Conservation (phyloP, 2,797 vertebrate genomes). For the Characodon lateralis region DNA sequence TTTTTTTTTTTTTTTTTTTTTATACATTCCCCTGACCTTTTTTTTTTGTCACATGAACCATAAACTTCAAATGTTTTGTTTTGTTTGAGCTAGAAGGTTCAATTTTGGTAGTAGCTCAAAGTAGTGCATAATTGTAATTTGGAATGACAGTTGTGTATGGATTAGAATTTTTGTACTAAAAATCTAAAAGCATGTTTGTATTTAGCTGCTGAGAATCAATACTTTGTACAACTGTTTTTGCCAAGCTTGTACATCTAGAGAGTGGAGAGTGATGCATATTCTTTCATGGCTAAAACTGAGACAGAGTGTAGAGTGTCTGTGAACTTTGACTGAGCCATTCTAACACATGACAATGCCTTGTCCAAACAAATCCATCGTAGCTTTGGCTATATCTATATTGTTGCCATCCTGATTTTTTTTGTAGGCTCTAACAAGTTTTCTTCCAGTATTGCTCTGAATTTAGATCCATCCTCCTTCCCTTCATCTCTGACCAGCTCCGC, state of each 20-base stretch:
- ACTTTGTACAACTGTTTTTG: no score
- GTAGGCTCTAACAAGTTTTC: neutral
- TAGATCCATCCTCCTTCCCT: neutral
- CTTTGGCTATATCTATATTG: neutral
- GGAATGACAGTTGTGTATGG: neutral
- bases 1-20: neutral
- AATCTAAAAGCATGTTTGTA: neutral
- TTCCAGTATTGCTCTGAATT: neutral
- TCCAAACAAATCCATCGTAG: neutral
- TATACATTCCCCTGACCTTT: neutral
- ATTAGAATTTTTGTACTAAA: neutral
- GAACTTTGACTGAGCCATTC: neutral
- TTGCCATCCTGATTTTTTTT: neutral
- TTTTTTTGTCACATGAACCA: neutral
- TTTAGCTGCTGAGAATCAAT: neutral
- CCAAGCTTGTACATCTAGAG: no score
- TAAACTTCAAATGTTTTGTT: neutral
- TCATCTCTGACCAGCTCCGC: neutral
- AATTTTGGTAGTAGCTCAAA: neutral
- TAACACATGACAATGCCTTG: neutral
- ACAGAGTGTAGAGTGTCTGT: neutral
- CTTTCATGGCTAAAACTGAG: neutral
- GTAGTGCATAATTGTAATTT: neutral
- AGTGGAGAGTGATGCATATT: neutral
- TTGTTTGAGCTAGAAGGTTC: neutral